A percentile compares a stretch with the other conserved stretches of the same genome.
These are phyloP conservation scores for Chymomyza fuscimana DNA, from an alignment of 2,888 invertebrate genomes.

Conservation along the genomic window DNA sequence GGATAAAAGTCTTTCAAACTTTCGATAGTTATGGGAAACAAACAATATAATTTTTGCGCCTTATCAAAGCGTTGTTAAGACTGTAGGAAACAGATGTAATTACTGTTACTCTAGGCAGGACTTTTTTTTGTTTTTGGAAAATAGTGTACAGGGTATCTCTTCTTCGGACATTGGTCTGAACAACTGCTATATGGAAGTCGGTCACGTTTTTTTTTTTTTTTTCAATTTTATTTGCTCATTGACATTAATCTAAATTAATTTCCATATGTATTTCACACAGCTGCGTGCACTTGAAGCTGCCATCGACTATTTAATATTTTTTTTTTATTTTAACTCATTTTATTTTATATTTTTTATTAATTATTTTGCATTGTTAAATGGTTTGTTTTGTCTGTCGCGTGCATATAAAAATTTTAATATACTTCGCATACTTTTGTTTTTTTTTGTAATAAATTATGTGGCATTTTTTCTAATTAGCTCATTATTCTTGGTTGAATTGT, in stretches of 20 bases:
- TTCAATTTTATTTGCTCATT: conserved; percentile 28
- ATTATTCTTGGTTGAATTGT: conserved; percentile 57
- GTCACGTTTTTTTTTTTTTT: neutral
- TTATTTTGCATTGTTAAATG: conserved; percentile 7
- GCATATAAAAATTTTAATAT: neutral
- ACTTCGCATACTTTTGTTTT: neutral
- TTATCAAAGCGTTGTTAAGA: too few relatives aligned
- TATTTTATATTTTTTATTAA: conserved; percentile 22
- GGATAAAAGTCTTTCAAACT: too few relatives aligned
- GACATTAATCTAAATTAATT: conserved; percentile 69
- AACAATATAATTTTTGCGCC: too few relatives aligned
- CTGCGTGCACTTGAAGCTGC: conserved; percentile 66
- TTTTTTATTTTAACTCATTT: conserved; percentile 25
- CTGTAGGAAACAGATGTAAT: too few relatives aligned
- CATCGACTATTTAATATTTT: conserved; percentile 9
- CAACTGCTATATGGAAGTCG: too few relatives aligned
- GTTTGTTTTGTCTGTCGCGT: conserved; percentile 12
- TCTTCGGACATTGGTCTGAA: too few relatives aligned
- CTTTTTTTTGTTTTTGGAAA: too few relatives aligned
- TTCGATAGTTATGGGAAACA: too few relatives aligned
- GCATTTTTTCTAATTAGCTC: conserved; percentile 53
- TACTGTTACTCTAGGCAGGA: too few relatives aligned
- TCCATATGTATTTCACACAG: conserved; percentile 59
- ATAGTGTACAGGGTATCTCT: too few relatives aligned
- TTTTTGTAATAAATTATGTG: conserved; percentile 9